Conservation (phyloP, 2,113 vertebrate genomes). For the Mirounga angustirostris region DNA sequence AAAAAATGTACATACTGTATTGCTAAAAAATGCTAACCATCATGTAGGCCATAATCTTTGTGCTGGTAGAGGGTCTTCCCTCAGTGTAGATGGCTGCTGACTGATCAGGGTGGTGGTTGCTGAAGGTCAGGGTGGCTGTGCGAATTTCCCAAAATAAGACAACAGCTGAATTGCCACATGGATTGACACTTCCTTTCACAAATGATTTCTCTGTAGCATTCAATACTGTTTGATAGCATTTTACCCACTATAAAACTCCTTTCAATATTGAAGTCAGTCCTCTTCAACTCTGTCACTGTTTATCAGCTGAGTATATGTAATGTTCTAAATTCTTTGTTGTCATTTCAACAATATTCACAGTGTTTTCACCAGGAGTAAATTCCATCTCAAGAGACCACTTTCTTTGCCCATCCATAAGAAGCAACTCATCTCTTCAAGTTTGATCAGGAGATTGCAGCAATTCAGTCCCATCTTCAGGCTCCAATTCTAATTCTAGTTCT, state of each 20-base stretch:
- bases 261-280: neutral
- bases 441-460: neutral
- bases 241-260: neutral
- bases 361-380: neutral
- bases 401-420: neutral
- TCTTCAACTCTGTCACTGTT: neutral
- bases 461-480: neutral
- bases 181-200: neutral
- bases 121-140: neutral
- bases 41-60: neutral
- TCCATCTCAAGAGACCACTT: neutral
- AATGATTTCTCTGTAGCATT: neutral
- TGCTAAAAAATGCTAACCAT: neutral
- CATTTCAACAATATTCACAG: neutral
- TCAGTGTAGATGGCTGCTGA: neutral
- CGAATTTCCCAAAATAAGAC: neutral
- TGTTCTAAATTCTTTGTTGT: neutral
- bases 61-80: neutral
- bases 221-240: neutral
- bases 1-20: neutral
- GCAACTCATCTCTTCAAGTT: neutral
- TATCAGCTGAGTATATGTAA: neutral
- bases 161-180: neutral
- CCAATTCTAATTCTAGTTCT: neutral
- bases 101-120: neutral